Conservation (phyloP, 2,797 vertebrate genomes). For the Lophotriccus pileatus region DNA sequence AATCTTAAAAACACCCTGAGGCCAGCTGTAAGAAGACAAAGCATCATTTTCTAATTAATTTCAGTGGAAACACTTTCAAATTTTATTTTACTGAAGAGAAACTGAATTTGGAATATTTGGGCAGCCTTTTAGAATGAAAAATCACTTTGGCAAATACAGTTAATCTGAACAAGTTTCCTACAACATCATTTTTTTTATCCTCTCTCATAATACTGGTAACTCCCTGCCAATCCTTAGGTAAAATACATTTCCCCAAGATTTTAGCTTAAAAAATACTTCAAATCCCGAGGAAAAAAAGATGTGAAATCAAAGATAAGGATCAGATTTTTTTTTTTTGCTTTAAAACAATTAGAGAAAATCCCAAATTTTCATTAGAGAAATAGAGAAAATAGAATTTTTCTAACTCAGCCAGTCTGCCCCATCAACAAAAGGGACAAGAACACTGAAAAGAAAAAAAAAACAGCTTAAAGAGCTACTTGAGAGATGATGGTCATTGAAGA, state of each 20-base stretch:
- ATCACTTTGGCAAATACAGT: not conserved
- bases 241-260: not conserved
- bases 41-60: not conserved
- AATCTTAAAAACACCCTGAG: slow-evolving; percentile 17
- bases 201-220: not conserved
- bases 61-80: not conserved
- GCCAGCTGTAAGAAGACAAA: slow-evolving; percentile 2
- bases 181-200: not conserved
- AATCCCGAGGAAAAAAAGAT: not conserved
- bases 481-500: not conserved
- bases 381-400: not conserved
- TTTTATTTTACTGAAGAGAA: slow-evolving; percentile 2
- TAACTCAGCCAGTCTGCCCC: not conserved
- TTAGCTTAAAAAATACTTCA: not conserved
- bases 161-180: not conserved
- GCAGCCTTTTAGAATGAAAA: not conserved
- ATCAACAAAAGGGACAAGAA: not conserved
- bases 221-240: not conserved
- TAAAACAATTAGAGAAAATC: not conserved
- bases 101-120: not conserved
- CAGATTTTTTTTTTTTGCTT: not conserved
- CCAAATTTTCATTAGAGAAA: not conserved
- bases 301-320: not conserved
- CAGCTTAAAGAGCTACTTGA: not conserved
- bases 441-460: not conserved